phyloP scores from a whole-genome alignment of 2,113 vertebrate genomes.

The Zootoca vivipara region DNA sequence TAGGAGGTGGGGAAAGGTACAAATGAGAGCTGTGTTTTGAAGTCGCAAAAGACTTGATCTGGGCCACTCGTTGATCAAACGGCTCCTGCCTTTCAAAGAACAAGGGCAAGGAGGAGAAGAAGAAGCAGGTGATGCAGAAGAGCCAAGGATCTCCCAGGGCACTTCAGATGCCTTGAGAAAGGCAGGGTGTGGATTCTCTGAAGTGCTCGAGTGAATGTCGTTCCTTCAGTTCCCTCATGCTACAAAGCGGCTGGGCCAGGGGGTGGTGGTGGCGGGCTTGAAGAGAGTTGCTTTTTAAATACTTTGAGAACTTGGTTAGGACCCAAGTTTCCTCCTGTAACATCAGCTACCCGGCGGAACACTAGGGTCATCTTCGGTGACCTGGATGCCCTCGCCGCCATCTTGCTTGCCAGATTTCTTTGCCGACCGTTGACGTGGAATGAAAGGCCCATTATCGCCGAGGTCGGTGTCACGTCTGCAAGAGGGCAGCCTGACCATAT shows the following conservation, averaged over 20 bases:
- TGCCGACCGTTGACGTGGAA: too few species aligned
- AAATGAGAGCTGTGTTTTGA: neutral
- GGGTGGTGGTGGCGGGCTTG: too few species aligned
- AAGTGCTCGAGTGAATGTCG: neutral
- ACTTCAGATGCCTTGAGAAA: neutral
- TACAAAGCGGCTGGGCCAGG: neutral
- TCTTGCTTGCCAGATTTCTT: too few species aligned
- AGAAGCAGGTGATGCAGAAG: neutral
- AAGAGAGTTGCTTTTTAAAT: neutral
- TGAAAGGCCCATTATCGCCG: too few species aligned
- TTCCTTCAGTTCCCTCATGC: neutral
- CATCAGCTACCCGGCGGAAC: too few species aligned
- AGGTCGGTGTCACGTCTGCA: too few species aligned
- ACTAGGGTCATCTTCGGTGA: neutral
- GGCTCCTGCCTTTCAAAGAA: neutral
- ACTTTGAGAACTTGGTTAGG: neutral
- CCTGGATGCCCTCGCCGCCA: too few species aligned
- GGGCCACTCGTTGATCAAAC: neutral
- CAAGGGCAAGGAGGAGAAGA: too few species aligned
- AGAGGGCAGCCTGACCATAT: too few species aligned
- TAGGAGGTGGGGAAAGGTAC: neutral
- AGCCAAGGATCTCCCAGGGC: neutral
- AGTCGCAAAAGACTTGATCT: neutral
- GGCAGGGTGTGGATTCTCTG: neutral
- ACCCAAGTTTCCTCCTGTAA: neutral